Evolutionary conservation across 1,140 invertebrate genomes (phyloP), one percentile per base, ranked within the genome.

Genomic region (Drosophila novamexicana): DNA sequence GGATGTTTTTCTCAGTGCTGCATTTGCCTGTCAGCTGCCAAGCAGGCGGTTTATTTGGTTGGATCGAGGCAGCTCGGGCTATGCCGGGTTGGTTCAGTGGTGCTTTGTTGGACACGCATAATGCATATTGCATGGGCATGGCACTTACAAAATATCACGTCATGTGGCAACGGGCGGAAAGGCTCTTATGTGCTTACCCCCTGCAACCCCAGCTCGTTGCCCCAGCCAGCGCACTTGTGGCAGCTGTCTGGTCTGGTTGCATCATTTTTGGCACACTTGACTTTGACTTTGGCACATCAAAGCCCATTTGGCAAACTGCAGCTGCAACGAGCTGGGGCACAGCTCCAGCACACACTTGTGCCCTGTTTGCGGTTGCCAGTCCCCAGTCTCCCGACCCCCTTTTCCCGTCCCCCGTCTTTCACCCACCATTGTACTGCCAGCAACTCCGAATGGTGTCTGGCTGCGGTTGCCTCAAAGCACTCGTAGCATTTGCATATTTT

Each of bases 401-500:
- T 6, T 3, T 1, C 10, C 14, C 50, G 7, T 10, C 29, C 10
- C 7, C 42, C 22, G 1, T 18, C 18, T 1, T 18, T 1, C 18
- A 8, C 10, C 18, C 2, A 3, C 40, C 18, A 45, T 45, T 14
- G 1, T 45, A 6, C 44, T 16, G n/a, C 6, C 22, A 29, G 14
- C 44, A 2, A 29, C 22, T 29, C 14, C 10, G 6, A 3, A 12
- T 29, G 45, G 18, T 34, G 59, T n/a, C 45, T 53, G 47, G 9
- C 34, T 52, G 64, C 39, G 70, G 70, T 58, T 58, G 44, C 22
- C 70, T 56, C 57, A 61, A 37, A 59, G 62, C 53, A 53, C 65
- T 70, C 66, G 39, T 36, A 47, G 52, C 59, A 71, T 79, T 63
- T 86, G 83, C 79, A 86, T 86, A 88, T 88, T 83, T 86, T 83